These are phyloP conservation scores for Ceratitis capitata DNA, from an alignment of 1,140 invertebrate genomes.

Conservation along the genomic window DNA sequence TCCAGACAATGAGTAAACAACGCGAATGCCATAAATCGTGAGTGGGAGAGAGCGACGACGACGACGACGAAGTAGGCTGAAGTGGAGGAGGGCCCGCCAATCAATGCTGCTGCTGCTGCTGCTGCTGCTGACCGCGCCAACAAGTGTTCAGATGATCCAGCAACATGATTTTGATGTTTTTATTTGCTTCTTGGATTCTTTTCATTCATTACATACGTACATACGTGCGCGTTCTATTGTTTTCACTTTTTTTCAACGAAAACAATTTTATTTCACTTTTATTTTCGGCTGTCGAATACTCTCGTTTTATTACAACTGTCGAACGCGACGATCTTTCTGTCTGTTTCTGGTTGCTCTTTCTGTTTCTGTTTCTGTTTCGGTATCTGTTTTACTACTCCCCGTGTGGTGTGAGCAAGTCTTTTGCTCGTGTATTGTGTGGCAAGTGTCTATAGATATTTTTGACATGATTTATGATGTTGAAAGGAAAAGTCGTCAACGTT, in stretches of 20 bases:
- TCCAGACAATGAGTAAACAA: background rate
- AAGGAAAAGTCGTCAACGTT: constrained; percentile 33
- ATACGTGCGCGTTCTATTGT: background rate
- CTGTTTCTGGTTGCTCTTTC: too few species aligned
- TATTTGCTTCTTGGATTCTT: constrained; percentile 31
- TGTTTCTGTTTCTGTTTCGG: too few species aligned
- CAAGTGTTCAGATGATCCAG: constrained; percentile 14
- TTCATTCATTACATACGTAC: background rate
- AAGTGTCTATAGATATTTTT: background rate
- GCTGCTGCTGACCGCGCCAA: background rate
- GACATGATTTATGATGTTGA: constrained; percentile 42
- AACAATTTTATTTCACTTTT: background rate
- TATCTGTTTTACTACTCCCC: too few species aligned
- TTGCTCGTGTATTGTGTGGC: background rate
- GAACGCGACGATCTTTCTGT: constrained; percentile 2
- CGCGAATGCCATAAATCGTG: background rate
- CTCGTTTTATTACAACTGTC: background rate
- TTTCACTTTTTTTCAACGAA: background rate
- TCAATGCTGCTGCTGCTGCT: background rate
- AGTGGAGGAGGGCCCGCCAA: background rate
- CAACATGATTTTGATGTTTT: constrained; percentile 39
- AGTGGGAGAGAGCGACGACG: background rate
- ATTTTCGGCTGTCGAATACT: background rate
- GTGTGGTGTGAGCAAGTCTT: background rate
- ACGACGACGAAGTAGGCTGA: background rate